Conservation (phyloP, 2,797 vertebrate genomes). For the Hippoglossus hippoglossus region DNA sequence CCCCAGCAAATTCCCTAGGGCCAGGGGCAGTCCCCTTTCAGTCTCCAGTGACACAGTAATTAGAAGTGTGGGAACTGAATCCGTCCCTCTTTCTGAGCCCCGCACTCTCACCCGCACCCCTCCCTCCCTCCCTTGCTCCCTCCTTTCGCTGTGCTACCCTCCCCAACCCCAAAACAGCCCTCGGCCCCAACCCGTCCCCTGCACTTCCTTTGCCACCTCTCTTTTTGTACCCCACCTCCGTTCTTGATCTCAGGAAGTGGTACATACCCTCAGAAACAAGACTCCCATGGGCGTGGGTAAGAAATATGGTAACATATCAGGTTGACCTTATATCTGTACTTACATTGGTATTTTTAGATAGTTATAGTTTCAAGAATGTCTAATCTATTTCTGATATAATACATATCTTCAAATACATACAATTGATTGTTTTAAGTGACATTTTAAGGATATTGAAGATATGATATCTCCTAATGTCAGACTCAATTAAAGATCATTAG, state of each 20-base stretch:
- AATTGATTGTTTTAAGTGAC: not conserved
- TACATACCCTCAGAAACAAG: slow-evolving; percentile 19
- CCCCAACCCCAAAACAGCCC: slow-evolving; percentile 34
- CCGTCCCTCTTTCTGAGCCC: slow-evolving; percentile 74
- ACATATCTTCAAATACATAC: not conserved
- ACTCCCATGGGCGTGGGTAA: slow-evolving; percentile 5
- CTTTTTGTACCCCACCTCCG: slow-evolving; percentile 47
- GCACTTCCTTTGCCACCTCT: slow-evolving; percentile 72
- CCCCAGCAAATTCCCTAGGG: slow-evolving; percentile 83
- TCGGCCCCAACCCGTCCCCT: slow-evolving; percentile 51
- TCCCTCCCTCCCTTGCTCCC: slow-evolving; percentile 18
- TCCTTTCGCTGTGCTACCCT: slow-evolving; percentile 48
- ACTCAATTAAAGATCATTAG: slow-evolving; percentile 42
- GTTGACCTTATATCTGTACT: not conserved
- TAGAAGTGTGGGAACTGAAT: slow-evolving; percentile 91
- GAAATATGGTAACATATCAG: not conserved
- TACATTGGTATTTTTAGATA: not conserved
- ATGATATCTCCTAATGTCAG: slow-evolving; percentile 6
- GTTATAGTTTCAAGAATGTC: not conserved
- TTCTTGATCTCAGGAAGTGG: slow-evolving; percentile 40
- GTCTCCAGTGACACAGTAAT: slow-evolving; percentile 90
- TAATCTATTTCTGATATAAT: not conserved
- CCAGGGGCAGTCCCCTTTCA: slow-evolving; percentile 86
- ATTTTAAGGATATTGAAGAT: not conserved
- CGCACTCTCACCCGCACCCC: slow-evolving; percentile 57